phyloP scores from a whole-genome alignment of 1,140 invertebrate genomes.

The Zaprionus davidi region DNA sequence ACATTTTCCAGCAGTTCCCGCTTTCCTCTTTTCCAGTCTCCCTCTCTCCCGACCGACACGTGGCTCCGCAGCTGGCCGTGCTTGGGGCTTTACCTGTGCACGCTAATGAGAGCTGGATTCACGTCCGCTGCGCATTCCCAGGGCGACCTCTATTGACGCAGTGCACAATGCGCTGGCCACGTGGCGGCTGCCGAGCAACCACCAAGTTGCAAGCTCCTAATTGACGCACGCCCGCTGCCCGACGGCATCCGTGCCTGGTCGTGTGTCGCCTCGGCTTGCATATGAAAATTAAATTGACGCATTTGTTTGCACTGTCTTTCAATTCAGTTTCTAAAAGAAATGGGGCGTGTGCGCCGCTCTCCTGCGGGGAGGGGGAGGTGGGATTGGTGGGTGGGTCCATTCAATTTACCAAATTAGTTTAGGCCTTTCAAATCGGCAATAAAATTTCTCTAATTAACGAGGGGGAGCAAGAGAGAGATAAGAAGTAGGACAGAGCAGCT shows the following conservation, averaged over 20 bases:
- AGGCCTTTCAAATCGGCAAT: slow-evolving; percentile 65
- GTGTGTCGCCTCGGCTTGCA: slow-evolving; percentile 61
- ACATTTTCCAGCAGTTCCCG: slow-evolving; percentile 4
- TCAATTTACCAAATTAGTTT: slow-evolving; percentile 76
- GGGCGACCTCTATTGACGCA: slow-evolving; percentile 55
- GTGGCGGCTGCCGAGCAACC: slow-evolving; percentile 43
- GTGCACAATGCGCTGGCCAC: slow-evolving; percentile 59
- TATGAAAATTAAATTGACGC: slow-evolving; percentile 74
- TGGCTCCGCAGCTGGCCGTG: slow-evolving; percentile 56
- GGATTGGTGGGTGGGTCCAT: slow-evolving; percentile 23
- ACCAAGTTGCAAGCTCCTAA: slow-evolving; percentile 51
- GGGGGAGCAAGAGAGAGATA: slow-evolving; percentile 3
- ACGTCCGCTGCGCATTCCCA: slow-evolving; percentile 15
- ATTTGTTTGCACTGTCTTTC: slow-evolving; percentile 63
- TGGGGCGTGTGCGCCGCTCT: background rate
- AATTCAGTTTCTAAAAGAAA: slow-evolving; percentile 49
- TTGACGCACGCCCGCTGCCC: slow-evolving; percentile 64
- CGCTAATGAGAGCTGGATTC: slow-evolving; percentile 62
- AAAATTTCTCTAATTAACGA: slow-evolving; percentile 48
- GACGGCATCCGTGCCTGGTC: slow-evolving; percentile 35
- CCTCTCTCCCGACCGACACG: slow-evolving; percentile 44
- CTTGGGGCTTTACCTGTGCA: slow-evolving; percentile 23
- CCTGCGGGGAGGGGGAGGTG: background rate
- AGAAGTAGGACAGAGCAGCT: background rate
- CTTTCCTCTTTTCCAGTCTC: background rate